Base-by-base conservation (phyloP, 2,888 invertebrate genomes). In the Iphiclides podalirius region DNA sequence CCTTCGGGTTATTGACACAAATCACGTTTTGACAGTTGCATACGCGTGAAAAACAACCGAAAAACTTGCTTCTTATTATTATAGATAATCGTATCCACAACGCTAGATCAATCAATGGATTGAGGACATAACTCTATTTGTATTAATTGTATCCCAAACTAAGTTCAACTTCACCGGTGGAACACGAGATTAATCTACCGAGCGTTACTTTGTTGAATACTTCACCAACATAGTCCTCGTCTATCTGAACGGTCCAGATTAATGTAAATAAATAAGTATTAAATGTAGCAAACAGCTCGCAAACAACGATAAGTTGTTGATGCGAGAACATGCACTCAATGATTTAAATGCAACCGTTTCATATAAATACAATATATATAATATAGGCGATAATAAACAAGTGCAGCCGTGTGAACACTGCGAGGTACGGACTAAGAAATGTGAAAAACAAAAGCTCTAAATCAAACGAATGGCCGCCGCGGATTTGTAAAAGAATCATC, bases 111-210 rank as follows among this genome's bases (percentile, higher is more conserved):
- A n/a, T n/a, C n/a, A 76, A 79, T 77, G 73, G 75, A 75, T 72
- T 66, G 61, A 63, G 65, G 64, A 71, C 67, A 64, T 79, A 76
- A 78, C 78, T 67, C 75, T 72, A 77, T 80, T 77, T 75, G 73
- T 71, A 73, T 75, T 69, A 68, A 68, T 67, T 70, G 49, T 54
- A 55, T 75, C 70, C 72, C 70, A 64, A 64, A 70, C 64, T 69
- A 69, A 58, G 57, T 71, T 70, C 74, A 71, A 73, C 74, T 81
- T 83, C 79, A 76, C 79, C n/a, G n/a, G n/a, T n/a, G n/a, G n/a
- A n/a, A n/a, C n/a, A n/a, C n/a, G n/a, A n/a, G n/a, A n/a, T n/a
- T n/a, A n/a, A n/a, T n/a, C n/a, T n/a, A n/a, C n/a, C n/a, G n/a
- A n/a, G n/a, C n/a, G n/a, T n/a, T n/a, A n/a, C n/a, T n/a, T n/a